These are phyloP conservation scores for Phrynocephalus forsythii DNA, from an alignment of 2,797 vertebrate species.

Conservation along the genomic window DNA sequence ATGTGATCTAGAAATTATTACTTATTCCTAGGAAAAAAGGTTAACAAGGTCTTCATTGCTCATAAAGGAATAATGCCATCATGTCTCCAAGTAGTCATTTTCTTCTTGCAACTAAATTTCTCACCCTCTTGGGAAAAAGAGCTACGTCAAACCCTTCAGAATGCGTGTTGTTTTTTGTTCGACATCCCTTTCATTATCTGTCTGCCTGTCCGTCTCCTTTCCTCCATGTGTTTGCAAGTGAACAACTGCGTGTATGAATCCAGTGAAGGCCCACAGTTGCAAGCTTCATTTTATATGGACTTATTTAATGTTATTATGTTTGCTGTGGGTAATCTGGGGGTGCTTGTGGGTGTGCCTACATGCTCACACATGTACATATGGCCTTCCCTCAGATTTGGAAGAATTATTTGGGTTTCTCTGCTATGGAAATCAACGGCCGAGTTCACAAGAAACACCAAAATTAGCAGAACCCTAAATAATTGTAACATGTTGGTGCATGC, in stretches of 20 bases:
- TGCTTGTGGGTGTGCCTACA: not conserved
- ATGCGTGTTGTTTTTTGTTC: not conserved
- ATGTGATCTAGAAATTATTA: not conserved
- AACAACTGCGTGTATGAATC: not conserved
- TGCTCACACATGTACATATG: not conserved
- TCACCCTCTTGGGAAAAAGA: not conserved
- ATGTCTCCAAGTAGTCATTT: not conserved
- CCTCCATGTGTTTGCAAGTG: not conserved
- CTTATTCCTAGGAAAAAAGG: not conserved
- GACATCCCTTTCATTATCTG: no score
- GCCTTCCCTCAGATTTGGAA: not conserved
- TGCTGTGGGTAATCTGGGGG: not conserved
- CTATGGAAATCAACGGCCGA: not conserved
- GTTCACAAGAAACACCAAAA: not conserved
- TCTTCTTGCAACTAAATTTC: not conserved
- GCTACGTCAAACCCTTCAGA: not conserved
- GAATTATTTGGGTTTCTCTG: not conserved
- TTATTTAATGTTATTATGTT: not conserved
- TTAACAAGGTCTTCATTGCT: not conserved
- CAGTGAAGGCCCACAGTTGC: not conserved
- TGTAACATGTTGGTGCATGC: not conserved
- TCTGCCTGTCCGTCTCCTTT: not conserved
- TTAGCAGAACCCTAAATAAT: not conserved
- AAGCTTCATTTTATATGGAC: not conserved
- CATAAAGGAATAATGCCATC: not conserved